Base-by-base conservation (phyloP, 1,140 invertebrate genomes). In the Temnothorax longispinosus region DNA sequence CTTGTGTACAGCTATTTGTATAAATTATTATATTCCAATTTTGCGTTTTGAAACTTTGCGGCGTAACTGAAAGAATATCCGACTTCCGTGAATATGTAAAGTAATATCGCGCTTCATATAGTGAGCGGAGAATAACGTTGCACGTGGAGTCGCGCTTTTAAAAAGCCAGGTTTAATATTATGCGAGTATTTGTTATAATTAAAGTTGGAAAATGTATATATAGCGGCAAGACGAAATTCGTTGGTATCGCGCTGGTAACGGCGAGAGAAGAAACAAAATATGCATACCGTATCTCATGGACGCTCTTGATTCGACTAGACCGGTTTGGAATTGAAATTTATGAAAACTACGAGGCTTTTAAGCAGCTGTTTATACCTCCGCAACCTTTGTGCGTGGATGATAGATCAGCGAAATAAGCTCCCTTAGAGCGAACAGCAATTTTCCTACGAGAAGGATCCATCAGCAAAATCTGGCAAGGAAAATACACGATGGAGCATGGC, bases 321-420 rank as follows among this genome's bases (percentile, higher is more conserved):
- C 7, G 38, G n/a, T 35, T 8, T 11, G 18, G 54, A 74, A 84
- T 75, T 74, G 50, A 62, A 75, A 84, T 84, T 74, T 75, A 82
- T 60, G 67, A 84, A 62, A 84, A 50, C 32, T 47, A 54, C 50
- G 38, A 58, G 67, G 35, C 13, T 15, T 18, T 56, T 47, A 35
- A 47, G 47, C 21, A 15, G 54, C 52, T 72, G 64, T 54, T 82
- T 47, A 21, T 47, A 27, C 0, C 41, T 13, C n/a, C n/a, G 27
- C 38, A 18, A 60, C 13, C 69, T 84, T 75, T 84, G 44, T 60
- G 47, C 18, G 21, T 13, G 11, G n/a, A 60, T 50, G 80, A 74
- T 84, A 60, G 77, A 80, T 80, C 62, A 67, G 80, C 69, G 54
- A 50, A 84, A 75, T 74, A 75, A 84, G 69, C 80, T 84, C 5